A percentile compares a stretch with the other conserved stretches of the same genome.
These are phyloP conservation scores for Tiliqua scincoides DNA, from an alignment of 2,113 vertebrate species.

Conservation along the genomic window DNA sequence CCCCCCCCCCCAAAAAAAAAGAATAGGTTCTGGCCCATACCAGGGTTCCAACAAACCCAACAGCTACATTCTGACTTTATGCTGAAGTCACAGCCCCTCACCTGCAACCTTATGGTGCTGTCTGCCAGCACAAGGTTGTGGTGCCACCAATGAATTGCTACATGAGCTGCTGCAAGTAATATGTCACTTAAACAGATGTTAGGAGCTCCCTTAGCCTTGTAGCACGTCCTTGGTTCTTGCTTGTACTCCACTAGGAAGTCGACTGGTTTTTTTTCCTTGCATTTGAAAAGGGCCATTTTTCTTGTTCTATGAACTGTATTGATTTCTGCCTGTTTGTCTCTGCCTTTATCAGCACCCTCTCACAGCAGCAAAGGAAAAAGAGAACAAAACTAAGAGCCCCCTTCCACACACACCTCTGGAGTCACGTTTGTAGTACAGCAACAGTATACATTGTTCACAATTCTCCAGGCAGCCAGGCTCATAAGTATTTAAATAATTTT, in stretches of 20 bases:
- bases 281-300: conserved; percentile 35
- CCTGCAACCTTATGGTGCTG: too few relatives aligned
- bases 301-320: conserved; percentile 44
- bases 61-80: too few relatives aligned
- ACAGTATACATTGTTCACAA: conserved; percentile 34
- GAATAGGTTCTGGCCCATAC: too few relatives aligned
- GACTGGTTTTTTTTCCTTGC: conserved; percentile 11
- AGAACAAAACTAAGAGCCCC: conserved; percentile 10
- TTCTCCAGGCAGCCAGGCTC: neutral
- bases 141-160: too few relatives aligned
- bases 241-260: neutral
- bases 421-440: neutral
- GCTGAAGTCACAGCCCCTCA: too few relatives aligned
- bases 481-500: neutral
- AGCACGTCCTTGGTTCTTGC: conserved; percentile 1
- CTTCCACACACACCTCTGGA: conserved; percentile 5
- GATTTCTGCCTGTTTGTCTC: conserved; percentile 30
- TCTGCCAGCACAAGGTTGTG: too few relatives aligned
- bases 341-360: neutral
- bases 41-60: too few relatives aligned
- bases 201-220: neutral
- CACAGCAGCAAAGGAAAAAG: conserved; percentile 35
- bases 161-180: neutral
- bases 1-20: too few relatives aligned
- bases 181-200: conserved; percentile 27